Percentiles rank a stretch among this genome's conserved stretches.
These are phyloP conservation scores for Mesorhabditis belari DNA, from an alignment of 2,888 invertebrate species.

Conservation along the genomic window DNA sequence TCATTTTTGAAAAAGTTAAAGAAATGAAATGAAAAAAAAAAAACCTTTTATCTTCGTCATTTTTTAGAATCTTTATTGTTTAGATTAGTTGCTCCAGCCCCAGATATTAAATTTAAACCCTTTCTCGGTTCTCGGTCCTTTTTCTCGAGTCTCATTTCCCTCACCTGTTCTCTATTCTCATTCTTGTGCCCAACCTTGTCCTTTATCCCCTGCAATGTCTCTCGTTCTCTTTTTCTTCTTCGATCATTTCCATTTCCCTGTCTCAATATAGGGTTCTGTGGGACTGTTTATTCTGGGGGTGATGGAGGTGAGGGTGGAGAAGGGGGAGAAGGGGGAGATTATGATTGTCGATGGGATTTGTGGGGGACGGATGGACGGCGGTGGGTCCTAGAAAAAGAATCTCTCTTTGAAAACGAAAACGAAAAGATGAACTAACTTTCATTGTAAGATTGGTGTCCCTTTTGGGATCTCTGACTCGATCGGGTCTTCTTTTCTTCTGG, in stretches of 20 bases:
- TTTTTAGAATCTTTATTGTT: too few relatives aligned
- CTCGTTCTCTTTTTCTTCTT: neutral
- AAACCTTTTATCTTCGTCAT: too few relatives aligned
- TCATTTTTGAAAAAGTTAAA: neutral
- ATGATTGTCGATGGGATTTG: too few relatives aligned
- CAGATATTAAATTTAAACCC: too few relatives aligned
- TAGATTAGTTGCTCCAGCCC: too few relatives aligned
- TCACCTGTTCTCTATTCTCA: conserved; percentile 7
- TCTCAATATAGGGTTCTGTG: neutral
- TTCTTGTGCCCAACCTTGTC: conserved; percentile 22
- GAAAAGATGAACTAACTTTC: neutral
- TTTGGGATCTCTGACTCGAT: neutral
- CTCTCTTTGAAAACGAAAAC: neutral
- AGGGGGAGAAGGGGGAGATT: neutral
- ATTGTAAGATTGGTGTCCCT: neutral
- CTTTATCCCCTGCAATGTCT: neutral
- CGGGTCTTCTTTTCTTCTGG: neutral
- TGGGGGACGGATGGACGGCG: too few relatives aligned
- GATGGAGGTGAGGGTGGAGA: too few relatives aligned
- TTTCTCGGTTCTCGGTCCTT: too few relatives aligned
- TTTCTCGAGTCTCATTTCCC: too few relatives aligned
- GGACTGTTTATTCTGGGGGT: too few relatives aligned
- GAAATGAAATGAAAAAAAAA: too few relatives aligned
- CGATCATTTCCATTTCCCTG: neutral
- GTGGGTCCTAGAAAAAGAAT: neutral